Evolutionary conservation across 2,113 vertebrate species (phyloP).

Genomic region (Perca flavescens): DNA sequence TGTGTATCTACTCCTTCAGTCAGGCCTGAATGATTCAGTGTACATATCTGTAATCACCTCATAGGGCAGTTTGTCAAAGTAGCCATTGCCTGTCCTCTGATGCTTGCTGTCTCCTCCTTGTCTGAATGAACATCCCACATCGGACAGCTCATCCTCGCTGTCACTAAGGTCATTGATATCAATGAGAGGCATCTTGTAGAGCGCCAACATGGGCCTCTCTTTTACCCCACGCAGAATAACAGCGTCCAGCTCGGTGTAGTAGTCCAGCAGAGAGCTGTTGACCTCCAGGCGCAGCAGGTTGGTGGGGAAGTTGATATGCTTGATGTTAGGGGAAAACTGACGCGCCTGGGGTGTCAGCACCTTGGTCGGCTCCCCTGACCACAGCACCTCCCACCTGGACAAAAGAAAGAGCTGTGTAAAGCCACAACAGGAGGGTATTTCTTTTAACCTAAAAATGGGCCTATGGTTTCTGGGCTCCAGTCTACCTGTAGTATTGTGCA

Average conservation of each 20-base stretch:
- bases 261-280: slow-evolving; percentile 95
- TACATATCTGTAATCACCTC: slow-evolving; percentile 87
- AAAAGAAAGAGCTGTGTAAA: slow-evolving; percentile 32
- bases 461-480: not conserved
- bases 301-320: slow-evolving; percentile 94
- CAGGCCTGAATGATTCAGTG: not conserved
- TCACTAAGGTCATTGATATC: slow-evolving; percentile 93
- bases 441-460: not conserved
- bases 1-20: not conserved
- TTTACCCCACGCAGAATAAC: slow-evolving; percentile 93
- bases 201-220: slow-evolving; percentile 91
- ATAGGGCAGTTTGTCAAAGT: slow-evolving; percentile 97
- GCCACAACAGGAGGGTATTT: too few relatives aligned
- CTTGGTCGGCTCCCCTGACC: slow-evolving; percentile 93
- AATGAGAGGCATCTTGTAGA: slow-evolving; percentile 90
- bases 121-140: slow-evolving; percentile 85
- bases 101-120: slow-evolving; percentile 81
- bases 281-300: slow-evolving; percentile 97
- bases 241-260: slow-evolving; percentile 98
- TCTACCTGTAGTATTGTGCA: not conserved
- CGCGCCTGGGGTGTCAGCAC: slow-evolving; percentile 92
- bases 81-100: slow-evolving; percentile 90
- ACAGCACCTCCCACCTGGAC: slow-evolving; percentile 95
- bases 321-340: slow-evolving; percentile 95
- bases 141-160: slow-evolving; percentile 90